phyloP scores from a whole-genome alignment of 1,140 invertebrate species.

The Papilio glaucus region DNA sequence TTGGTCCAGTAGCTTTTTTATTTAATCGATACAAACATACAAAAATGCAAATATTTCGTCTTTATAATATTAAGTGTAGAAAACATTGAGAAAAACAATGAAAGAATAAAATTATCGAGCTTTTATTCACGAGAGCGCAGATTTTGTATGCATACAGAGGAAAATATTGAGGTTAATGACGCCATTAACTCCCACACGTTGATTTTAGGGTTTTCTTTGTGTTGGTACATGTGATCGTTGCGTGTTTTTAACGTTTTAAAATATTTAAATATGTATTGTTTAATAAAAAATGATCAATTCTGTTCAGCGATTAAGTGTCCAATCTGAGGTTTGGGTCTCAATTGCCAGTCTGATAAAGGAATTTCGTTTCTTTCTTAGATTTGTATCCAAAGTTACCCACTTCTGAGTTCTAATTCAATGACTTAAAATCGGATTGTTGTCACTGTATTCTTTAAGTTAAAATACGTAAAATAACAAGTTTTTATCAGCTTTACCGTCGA shows the following conservation, averaged over 20 bases:
- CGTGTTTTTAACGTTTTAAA: background rate
- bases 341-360: background rate
- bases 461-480: too few species aligned
- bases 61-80: too few species aligned
- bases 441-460: too few species aligned
- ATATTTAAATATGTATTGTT: background rate
- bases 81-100: background rate
- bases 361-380: background rate
- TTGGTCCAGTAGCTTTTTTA: too few species aligned
- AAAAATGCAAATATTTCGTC: too few species aligned
- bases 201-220: constrained; percentile 20
- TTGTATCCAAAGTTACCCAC: too few species aligned
- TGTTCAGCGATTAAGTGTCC: constrained; percentile 15
- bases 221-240: background rate
- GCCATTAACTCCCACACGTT: constrained; percentile 14
- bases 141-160: constrained; percentile 9
- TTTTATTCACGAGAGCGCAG: background rate
- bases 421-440: too few species aligned
- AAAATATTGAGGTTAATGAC: constrained; percentile 28
- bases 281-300: background rate
- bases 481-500: too few species aligned
- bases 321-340: background rate
- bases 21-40: too few species aligned
- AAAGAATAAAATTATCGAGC: constrained; percentile 5
- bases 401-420: too few species aligned